Evolutionary conservation across 1,140 invertebrate genomes (phyloP).

Genomic region (Aporrectodea caliginosa): DNA sequence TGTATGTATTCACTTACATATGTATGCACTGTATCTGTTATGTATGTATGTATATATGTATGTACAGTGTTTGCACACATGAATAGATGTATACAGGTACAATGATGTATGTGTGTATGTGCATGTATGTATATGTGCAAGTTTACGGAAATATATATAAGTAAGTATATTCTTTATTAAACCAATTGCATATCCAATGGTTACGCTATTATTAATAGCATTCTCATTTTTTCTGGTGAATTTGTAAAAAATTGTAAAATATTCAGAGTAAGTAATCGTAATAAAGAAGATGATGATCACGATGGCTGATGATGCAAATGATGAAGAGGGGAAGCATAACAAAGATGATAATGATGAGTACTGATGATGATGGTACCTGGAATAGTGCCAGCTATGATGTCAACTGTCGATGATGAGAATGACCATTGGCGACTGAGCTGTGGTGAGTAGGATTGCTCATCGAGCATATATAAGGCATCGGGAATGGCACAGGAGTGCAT

Average conservation of each 20-base stretch:
- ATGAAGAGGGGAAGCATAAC: neutral
- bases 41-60: too few relatives aligned
- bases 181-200: too few relatives aligned
- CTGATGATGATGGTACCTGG: slow-evolving; percentile 49
- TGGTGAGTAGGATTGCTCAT: slow-evolving; percentile 52
- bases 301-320: neutral
- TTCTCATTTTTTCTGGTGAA: slow-evolving; percentile 20
- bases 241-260: too few relatives aligned
- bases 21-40: too few relatives aligned
- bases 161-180: too few relatives aligned
- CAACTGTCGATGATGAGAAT: slow-evolving; percentile 51
- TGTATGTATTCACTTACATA: too few relatives aligned
- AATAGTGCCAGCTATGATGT: slow-evolving; percentile 62
- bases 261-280: too few relatives aligned
- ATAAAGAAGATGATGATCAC: neutral
- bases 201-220: neutral
- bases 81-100: too few relatives aligned
- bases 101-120: too few relatives aligned
- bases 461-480: slow-evolving; percentile 89
- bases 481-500: slow-evolving; percentile 66
- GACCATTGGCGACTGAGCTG: slow-evolving; percentile 17
- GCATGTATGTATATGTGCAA: too few relatives aligned
- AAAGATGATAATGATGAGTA: neutral
- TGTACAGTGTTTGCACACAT: too few relatives aligned
- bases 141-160: too few relatives aligned